Percentiles rank a stretch among this genome's conserved stretches.
These are phyloP conservation scores for Lophotriccus pileatus DNA, from an alignment of 2,797 vertebrate genomes.

Conservation along the genomic window DNA sequence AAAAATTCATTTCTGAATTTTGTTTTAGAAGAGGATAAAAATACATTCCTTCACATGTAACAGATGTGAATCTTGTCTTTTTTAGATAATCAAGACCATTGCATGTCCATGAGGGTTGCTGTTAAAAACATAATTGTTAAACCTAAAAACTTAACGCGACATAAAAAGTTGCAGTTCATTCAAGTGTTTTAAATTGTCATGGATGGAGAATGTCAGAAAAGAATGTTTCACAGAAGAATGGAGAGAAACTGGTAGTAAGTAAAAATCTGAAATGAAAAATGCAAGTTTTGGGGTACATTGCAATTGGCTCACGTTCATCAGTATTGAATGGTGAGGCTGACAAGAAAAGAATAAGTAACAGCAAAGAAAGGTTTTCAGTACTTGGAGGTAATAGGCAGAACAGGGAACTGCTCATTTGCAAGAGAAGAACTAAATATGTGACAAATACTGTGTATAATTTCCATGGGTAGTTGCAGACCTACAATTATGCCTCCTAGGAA, in stretches of 20 bases:
- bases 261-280: background rate
- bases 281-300: background rate
- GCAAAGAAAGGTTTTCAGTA: background rate
- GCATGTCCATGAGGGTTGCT: rapidly evolving
- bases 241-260: background rate
- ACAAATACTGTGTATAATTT: background rate
- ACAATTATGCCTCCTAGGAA: background rate
- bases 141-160: background rate
- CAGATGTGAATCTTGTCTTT: background rate
- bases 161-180: background rate
- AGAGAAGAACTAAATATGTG: background rate
- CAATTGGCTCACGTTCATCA: background rate
- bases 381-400: background rate
- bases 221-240: background rate
- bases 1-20: background rate
- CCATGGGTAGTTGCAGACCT: background rate
- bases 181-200: background rate
- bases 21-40: background rate
- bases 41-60: background rate
- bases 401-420: background rate
- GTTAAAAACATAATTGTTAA: background rate
- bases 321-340: background rate
- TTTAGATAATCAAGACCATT: background rate
- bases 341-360: background rate
- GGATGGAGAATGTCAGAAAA: background rate